Evolutionary conservation across 2,797 vertebrate species (phyloP).

Genomic region (Ammospiza maritima): DNA sequence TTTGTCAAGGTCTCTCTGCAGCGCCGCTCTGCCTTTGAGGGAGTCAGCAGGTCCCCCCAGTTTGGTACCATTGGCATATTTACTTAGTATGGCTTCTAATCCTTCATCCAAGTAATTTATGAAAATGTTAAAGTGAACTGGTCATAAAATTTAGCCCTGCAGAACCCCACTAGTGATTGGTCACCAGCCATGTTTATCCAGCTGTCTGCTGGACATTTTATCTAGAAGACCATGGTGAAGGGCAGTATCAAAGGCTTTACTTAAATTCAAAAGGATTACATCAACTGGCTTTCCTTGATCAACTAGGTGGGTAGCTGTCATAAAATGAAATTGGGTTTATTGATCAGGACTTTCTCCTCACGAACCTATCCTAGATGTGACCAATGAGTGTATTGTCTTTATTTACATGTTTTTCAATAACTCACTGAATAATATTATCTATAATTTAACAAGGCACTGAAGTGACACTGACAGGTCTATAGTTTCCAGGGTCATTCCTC

Average conservation of each 20-base stretch:
- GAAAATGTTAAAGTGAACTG: neutral
- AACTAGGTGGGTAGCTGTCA: neutral
- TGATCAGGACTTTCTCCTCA: neutral
- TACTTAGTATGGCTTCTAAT: neutral
- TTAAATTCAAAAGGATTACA: neutral
- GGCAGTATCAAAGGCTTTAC: neutral
- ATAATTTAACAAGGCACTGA: neutral
- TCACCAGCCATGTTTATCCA: accelerated
- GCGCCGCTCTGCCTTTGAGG: accelerated
- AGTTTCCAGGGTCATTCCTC: neutral
- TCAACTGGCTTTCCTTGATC: neutral
- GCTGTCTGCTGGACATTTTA: neutral
- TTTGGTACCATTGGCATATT: neutral
- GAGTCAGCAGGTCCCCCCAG: neutral
- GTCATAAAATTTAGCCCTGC: neutral
- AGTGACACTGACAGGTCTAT: neutral
- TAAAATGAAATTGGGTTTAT: neutral
- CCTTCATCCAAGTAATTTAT: neutral
- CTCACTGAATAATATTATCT: neutral
- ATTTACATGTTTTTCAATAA: neutral
- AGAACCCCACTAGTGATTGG: neutral
- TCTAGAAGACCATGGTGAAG: neutral
- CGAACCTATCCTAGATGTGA: neutral
- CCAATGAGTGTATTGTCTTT: neutral
- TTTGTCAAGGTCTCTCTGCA: neutral